phyloP scores from a whole-genome alignment of 2,113 vertebrate genomes.

The Trachemys scripta region DNA sequence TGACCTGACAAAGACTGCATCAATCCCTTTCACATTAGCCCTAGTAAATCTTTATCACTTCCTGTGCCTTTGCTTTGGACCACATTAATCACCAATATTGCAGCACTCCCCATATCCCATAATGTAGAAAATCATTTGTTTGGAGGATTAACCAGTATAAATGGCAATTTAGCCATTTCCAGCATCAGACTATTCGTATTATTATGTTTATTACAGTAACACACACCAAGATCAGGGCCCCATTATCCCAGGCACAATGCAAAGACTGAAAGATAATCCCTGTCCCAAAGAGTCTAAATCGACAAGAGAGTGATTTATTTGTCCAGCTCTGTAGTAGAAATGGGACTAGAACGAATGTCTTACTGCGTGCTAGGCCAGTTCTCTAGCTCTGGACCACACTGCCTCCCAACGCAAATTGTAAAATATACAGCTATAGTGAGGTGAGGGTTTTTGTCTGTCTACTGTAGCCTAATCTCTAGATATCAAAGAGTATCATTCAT shows the following conservation, averaged over 20 bases:
- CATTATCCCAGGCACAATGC: rapidly evolving
- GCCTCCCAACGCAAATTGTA: neutral
- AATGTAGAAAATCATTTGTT: constrained; percentile 44
- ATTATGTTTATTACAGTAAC: neutral
- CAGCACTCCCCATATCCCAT: neutral
- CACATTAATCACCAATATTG: constrained; percentile 6
- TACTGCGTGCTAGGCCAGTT: neutral
- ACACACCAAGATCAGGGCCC: neutral
- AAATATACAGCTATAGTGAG: neutral
- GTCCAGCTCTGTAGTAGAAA: neutral
- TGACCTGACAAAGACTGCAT: neutral
- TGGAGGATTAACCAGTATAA: constrained; percentile 47
- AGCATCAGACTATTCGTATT: neutral
- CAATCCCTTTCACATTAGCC: neutral
- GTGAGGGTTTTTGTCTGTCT: neutral
- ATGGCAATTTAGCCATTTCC: constrained; percentile 43
- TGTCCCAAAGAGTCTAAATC: neutral
- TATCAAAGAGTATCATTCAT: neutral
- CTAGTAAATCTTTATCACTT: constrained; percentile 10
- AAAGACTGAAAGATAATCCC: neutral
- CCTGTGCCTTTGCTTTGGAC: constrained; percentile 10
- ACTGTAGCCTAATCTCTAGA: neutral
- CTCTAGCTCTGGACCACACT: neutral
- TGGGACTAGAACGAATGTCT: neutral
- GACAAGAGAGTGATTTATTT: neutral